Conservation (phyloP, 2,888 invertebrate genomes). For the Pecten maximus region DNA sequence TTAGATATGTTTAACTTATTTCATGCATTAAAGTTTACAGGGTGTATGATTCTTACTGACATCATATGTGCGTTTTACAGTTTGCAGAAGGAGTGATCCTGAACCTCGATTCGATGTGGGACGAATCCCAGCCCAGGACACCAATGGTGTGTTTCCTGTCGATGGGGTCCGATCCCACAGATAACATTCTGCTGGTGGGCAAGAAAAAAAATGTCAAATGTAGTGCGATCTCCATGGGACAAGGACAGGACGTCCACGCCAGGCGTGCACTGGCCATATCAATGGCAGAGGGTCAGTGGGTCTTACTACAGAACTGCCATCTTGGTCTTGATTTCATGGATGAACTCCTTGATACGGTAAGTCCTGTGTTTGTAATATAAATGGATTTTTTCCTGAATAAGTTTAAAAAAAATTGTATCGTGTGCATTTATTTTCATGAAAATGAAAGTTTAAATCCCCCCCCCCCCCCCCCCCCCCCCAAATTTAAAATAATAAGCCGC, state of each 20-base stretch:
- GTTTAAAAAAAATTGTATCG: too few relatives aligned
- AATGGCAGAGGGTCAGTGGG: conserved; percentile 93
- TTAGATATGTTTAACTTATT: neutral
- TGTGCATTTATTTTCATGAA: too few relatives aligned
- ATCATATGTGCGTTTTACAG: conserved; percentile 58
- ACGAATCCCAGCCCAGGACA: conserved; percentile 93
- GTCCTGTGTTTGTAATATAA: conserved; percentile 77
- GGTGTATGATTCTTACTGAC: neutral
- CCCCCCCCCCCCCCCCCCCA: too few relatives aligned
- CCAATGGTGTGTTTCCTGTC: conserved; percentile 96
- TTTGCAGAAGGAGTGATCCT: conserved; percentile 94
- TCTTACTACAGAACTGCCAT: conserved; percentile 96
- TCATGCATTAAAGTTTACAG: neutral
- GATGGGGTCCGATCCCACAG: conserved; percentile 98
- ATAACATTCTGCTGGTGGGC: conserved; percentile 93
- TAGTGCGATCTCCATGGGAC: conserved; percentile 96
- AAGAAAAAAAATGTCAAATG: conserved; percentile 90
- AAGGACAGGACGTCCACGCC: conserved; percentile 96
- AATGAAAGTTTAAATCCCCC: too few relatives aligned
- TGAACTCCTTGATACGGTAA: conserved; percentile 94
- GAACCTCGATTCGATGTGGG: conserved; percentile 94
- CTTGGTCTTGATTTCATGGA: conserved; percentile 96
- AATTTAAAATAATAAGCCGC: too few relatives aligned
- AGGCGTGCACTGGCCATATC: conserved; percentile 91
- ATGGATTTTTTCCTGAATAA: too few relatives aligned